Evolutionary conservation across 2,888 invertebrate species (phyloP).

Genomic region (Rhogogaster chlorosoma): DNA sequence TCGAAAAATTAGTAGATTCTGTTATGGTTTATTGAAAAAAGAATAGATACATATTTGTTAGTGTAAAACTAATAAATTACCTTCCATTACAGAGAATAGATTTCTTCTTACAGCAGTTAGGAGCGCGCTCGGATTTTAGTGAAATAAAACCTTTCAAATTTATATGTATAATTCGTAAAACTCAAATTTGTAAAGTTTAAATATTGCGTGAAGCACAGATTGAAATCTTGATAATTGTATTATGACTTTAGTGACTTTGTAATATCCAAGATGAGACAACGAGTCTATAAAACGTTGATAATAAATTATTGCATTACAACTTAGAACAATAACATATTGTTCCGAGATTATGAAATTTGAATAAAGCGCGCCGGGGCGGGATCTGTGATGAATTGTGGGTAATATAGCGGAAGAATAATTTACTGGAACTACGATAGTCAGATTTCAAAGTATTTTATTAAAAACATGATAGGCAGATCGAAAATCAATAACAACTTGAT

Average conservation of each 20-base stretch:
- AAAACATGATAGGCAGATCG: neutral
- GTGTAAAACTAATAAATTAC: neutral
- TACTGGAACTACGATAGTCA: constrained; percentile 35
- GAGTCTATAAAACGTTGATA: neutral
- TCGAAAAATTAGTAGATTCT: neutral
- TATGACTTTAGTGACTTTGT: neutral
- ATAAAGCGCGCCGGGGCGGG: constrained; percentile 27
- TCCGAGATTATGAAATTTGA: neutral
- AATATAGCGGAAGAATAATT: constrained; percentile 32
- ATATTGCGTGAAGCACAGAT: neutral
- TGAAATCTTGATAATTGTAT: neutral
- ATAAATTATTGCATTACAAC: neutral
- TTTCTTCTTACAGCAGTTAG: neutral
- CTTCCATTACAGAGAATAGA: constrained; percentile 37
- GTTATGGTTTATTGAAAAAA: neutral
- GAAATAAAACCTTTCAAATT: neutral
- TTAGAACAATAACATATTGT: neutral
- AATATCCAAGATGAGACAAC: neutral
- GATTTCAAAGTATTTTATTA: neutral
- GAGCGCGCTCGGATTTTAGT: neutral
- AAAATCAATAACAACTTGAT: neutral
- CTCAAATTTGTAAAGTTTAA: neutral
- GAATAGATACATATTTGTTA: neutral
- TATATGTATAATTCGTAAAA: neutral
- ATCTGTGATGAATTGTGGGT: constrained; percentile 18